Conservation (phyloP, 2,888 invertebrate genomes). For the Chloroclystis v-ata region DNA sequence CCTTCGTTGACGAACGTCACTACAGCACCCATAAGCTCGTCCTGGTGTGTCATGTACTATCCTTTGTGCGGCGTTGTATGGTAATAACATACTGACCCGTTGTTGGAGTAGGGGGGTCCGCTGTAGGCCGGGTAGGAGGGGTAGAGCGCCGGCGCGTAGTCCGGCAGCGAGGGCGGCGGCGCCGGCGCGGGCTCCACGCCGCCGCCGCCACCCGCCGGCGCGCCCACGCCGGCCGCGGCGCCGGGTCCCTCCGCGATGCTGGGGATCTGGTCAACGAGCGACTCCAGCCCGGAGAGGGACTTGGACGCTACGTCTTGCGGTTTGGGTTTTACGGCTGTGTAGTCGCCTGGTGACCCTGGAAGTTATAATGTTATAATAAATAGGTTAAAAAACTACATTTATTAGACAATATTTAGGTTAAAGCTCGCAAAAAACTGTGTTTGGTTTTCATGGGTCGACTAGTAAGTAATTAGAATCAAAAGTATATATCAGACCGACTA, state of each 20-base stretch:
- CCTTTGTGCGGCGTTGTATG: too few relatives aligned
- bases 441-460: too few relatives aligned
- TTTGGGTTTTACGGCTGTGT: conserved; percentile 64
- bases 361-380: neutral
- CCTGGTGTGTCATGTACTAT: too few relatives aligned
- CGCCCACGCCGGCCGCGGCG: conserved; percentile 29
- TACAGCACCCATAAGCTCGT: too few relatives aligned
- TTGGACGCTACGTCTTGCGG: conserved; percentile 89
- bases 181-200: conserved; percentile 32
- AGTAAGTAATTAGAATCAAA: too few relatives aligned
- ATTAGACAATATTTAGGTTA: too few relatives aligned
- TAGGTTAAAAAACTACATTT: too few relatives aligned
- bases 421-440: too few relatives aligned
- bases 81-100: too few relatives aligned
- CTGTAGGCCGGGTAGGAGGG: conserved; percentile 59
- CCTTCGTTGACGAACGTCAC: too few relatives aligned
- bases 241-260: conserved; percentile 86
- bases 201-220: conserved; percentile 20
- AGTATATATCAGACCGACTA: too few relatives aligned
- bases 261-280: conserved; percentile 94
- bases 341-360: conserved; percentile 61
- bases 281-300: conserved; percentile 91
- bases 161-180: conserved; percentile 44
- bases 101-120: conserved; percentile 55
- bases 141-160: conserved; percentile 56